Conservation (phyloP, 1,140 invertebrate genomes). For the Drosophila cardini region DNA sequence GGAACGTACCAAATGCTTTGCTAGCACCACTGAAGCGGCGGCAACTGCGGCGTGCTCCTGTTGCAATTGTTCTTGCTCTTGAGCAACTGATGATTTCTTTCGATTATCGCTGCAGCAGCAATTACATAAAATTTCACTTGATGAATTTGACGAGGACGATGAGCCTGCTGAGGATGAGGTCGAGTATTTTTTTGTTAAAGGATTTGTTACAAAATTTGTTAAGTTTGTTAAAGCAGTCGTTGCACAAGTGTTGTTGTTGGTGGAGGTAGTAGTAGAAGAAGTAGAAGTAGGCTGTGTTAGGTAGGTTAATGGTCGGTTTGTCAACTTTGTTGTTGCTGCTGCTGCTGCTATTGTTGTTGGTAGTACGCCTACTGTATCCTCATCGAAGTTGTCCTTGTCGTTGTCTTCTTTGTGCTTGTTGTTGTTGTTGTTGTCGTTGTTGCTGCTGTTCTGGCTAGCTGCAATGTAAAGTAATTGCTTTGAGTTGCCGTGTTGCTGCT, state of each 20-base stretch:
- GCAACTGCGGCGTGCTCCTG: conserved; percentile 37
- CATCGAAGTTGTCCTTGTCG: conserved; percentile 10
- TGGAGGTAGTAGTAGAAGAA: not conserved
- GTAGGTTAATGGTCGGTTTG: conserved; percentile 17
- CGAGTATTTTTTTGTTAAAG: not conserved
- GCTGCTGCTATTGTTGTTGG: conserved; percentile 34
- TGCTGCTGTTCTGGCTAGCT: conserved; percentile 33
- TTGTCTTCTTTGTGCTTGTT: conserved; percentile 4
- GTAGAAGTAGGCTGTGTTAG: not conserved
- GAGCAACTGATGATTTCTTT: conserved; percentile 2
- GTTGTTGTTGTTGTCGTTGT: conserved; percentile 15
- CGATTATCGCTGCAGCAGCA: conserved; percentile 11
- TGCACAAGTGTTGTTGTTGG: conserved; percentile 4
- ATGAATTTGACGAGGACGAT: not conserved
- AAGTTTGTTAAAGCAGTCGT: not conserved
- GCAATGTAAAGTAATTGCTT: conserved; percentile 35
- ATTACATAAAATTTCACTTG: conserved; percentile 19
- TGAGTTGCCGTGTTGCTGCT: conserved; percentile 24
- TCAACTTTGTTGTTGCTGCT: conserved; percentile 16
- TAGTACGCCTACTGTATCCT: conserved; percentile 15
- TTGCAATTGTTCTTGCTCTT: conserved; percentile 41
- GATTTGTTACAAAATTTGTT: not conserved
- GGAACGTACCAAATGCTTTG: conserved; percentile 70
- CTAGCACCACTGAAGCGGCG: conserved; percentile 42
- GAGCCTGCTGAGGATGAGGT: conserved; percentile 12